A percentile compares a stretch with the other conserved stretches of the same genome.
These are phyloP conservation scores for Andrena chrysosceles DNA, from an alignment of 2,888 invertebrate genomes.

Conservation along the genomic window DNA sequence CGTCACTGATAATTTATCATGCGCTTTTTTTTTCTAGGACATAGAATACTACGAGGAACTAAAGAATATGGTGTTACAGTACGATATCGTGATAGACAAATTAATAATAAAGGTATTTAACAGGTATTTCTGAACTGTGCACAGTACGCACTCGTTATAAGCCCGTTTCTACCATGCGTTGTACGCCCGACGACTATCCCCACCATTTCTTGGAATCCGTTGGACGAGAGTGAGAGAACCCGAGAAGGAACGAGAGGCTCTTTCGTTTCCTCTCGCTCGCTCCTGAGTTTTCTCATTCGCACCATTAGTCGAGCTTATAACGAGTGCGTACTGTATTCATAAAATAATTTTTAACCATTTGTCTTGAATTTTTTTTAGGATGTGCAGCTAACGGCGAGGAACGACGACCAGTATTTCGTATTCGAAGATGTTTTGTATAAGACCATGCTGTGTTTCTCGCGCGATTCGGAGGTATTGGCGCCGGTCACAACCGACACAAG, in stretches of 20 bases:
- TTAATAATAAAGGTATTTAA: constrained; percentile 92
- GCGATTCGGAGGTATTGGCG: constrained; percentile 93
- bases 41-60: constrained; percentile 91
- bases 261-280: too few species aligned
- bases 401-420: constrained; percentile 99
- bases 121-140: background rate
- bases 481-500: constrained; percentile 88
- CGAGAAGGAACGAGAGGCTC: too few species aligned
- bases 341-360: background rate
- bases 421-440: constrained; percentile 98
- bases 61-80: constrained; percentile 93
- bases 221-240: too few species aligned
- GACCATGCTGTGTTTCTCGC: constrained; percentile 95
- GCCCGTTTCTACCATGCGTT: too few species aligned
- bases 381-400: constrained; percentile 97
- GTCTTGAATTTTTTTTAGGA: constrained; percentile 86
- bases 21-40: constrained; percentile 85
- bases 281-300: too few species aligned
- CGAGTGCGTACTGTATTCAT: background rate
- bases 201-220: too few species aligned
- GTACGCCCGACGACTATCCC: too few species aligned
- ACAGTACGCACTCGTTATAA: too few species aligned
- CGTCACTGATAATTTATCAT: background rate
- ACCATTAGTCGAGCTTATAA: too few species aligned
- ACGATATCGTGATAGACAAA: constrained; percentile 97